Percentiles rank a stretch among this genome's conserved stretches.
These are phyloP conservation scores for Puma concolor DNA, from an alignment of 2,113 vertebrate species.

Conservation along the genomic window DNA sequence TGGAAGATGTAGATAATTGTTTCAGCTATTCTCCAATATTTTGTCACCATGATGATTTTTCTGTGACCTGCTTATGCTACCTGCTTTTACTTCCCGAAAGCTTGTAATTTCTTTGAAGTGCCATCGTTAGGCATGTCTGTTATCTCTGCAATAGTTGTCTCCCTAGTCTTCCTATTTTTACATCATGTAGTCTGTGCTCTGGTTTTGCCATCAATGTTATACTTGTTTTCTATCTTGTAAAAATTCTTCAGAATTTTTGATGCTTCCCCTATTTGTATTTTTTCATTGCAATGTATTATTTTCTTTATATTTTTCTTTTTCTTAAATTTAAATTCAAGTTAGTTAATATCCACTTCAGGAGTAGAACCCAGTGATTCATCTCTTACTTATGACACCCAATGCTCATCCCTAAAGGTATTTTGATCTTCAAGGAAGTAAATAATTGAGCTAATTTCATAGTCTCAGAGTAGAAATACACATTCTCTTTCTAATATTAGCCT, in stretches of 20 bases:
- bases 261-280: not conserved
- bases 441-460: not conserved
- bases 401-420: not conserved
- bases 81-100: not conserved
- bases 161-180: not conserved
- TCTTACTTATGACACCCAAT: too few relatives aligned
- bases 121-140: not conserved
- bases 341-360: too few relatives aligned
- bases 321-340: too few relatives aligned
- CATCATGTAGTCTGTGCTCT: not conserved
- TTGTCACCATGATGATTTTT: not conserved
- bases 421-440: not conserved
- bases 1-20: not conserved
- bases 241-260: not conserved
- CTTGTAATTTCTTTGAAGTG: not conserved
- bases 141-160: not conserved
- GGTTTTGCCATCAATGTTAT: not conserved
- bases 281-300: not conserved
- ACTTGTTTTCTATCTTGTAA: not conserved
- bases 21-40: not conserved
- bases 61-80: not conserved
- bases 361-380: too few relatives aligned
- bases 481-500: not conserved
- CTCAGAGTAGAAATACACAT: not conserved
- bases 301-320: constrained; percentile 1